These are phyloP conservation scores for Erethizon dorsatum DNA, from an alignment of 2,797 vertebrate species.

Conservation along the genomic window DNA sequence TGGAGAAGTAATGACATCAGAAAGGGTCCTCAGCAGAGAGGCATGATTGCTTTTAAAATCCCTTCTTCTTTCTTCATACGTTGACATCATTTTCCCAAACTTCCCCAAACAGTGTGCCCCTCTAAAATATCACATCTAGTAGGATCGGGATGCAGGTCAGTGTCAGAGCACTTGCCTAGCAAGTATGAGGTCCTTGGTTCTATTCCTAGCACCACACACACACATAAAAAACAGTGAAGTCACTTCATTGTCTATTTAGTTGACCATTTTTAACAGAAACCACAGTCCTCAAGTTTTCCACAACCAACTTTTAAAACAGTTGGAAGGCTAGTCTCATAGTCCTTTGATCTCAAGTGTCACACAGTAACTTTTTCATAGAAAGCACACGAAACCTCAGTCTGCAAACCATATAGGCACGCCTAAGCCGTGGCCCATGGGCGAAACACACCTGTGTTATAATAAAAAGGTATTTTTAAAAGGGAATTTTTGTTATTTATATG, in stretches of 20 bases:
- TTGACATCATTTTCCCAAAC: slow-evolving; percentile 6
- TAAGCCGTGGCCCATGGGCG: background rate
- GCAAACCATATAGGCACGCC: background rate
- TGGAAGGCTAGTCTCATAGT: background rate
- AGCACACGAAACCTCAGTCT: background rate
- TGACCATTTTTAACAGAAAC: background rate
- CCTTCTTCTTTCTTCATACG: background rate
- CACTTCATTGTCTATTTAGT: background rate
- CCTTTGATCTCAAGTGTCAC: background rate
- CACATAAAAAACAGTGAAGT: background rate
- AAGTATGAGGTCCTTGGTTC: background rate
- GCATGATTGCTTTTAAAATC: background rate
- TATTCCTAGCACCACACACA: too few relatives aligned
- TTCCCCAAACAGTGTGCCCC: background rate
- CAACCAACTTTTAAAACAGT: slow-evolving; percentile 10
- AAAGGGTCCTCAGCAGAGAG: background rate
- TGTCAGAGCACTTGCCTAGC: too few relatives aligned
- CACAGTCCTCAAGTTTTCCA: background rate
- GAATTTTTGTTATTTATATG: background rate
- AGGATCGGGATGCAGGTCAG: background rate
- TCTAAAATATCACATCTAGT: background rate
- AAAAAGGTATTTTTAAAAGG: background rate
- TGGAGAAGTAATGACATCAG: background rate
- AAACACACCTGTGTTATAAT: background rate
- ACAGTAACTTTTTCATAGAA: background rate